Percentiles rank a stretch among this genome's conserved stretches.
phyloP scores from a whole-genome alignment of 2,797 vertebrate genomes.

The Lepus oiostolus region DNA sequence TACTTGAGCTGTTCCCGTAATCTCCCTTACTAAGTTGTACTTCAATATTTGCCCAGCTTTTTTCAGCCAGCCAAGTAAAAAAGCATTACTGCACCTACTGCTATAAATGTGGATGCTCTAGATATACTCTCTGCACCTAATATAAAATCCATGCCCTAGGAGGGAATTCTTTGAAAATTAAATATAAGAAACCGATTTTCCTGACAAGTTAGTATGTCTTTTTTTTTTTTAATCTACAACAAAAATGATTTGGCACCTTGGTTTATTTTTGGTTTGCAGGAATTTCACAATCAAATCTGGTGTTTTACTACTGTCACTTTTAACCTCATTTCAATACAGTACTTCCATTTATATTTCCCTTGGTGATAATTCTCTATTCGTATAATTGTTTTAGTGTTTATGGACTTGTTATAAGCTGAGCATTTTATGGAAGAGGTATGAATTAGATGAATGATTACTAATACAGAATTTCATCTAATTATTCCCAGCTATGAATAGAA shows the following conservation, averaged over 20 bases:
- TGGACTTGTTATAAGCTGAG: constrained; percentile 12
- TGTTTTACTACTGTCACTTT: constrained; percentile 8
- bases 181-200: constrained; percentile 41
- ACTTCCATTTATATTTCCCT: constrained; percentile 19
- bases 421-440: constrained; percentile 7
- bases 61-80: neutral
- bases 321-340: constrained; percentile 43
- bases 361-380: neutral
- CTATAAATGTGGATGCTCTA: neutral
- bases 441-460: constrained; percentile 20
- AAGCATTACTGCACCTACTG: neutral
- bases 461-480: constrained; percentile 19
- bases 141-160: neutral
- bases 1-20: neutral
- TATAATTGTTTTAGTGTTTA: constrained; percentile 25
- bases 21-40: constrained; percentile 4
- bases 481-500: constrained; percentile 38
- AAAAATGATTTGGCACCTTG: constrained; percentile 36
- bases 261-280: constrained; percentile 26
- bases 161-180: constrained; percentile 9
- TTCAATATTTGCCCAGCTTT: neutral
- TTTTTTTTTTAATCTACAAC: neutral
- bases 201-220: neutral
- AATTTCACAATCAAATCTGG: constrained; percentile 36
- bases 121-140: neutral